phyloP scores from a whole-genome alignment of 2,888 invertebrate genomes.

The Baccha elongata region DNA sequence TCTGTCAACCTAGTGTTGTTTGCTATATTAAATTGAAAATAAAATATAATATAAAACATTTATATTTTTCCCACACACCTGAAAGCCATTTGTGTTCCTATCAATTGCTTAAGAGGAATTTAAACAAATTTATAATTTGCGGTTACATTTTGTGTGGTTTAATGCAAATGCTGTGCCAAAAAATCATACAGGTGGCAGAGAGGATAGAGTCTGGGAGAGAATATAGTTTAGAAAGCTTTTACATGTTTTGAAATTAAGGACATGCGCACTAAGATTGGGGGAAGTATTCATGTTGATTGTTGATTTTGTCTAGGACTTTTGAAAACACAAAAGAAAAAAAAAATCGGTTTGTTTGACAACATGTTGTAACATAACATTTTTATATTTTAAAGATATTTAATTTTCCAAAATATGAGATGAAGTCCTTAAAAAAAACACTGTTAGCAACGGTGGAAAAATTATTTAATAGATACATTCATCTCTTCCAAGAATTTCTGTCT shows the following conservation, averaged over 20 bases:
- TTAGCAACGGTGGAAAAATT: too few relatives aligned
- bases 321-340: neutral
- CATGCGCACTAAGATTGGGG: neutral
- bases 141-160: neutral
- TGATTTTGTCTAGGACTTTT: neutral
- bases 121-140: neutral
- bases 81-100: neutral
- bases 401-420: too few relatives aligned
- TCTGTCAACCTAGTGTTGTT: slow-evolving; percentile 9
- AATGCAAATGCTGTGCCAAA: neutral
- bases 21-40: neutral
- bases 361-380: too few relatives aligned
- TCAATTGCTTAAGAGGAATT: slow-evolving; percentile 6
- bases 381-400: too few relatives aligned
- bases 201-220: neutral
- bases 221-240: neutral
- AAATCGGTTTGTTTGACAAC: too few relatives aligned
- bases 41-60: neutral
- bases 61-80: neutral
- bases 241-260: neutral
- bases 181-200: slow-evolving; percentile 23
- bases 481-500: too few relatives aligned
- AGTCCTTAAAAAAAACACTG: too few relatives aligned
- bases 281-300: neutral
- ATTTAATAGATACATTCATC: too few relatives aligned